phyloP scores from a whole-genome alignment of 2,888 invertebrate species.

The Tortrix viridana region DNA sequence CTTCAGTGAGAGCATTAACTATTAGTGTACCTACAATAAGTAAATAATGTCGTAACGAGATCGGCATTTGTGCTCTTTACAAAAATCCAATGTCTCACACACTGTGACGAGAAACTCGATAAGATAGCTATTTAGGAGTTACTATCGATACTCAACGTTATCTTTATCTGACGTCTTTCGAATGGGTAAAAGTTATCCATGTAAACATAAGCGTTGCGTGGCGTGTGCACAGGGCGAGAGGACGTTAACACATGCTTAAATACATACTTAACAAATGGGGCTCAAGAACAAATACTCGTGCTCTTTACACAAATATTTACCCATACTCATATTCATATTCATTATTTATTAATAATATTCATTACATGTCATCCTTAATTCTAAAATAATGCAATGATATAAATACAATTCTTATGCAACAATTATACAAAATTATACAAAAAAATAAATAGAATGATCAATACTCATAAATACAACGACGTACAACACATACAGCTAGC shows the following conservation, averaged over 20 bases:
- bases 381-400: no score
- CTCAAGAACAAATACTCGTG: no score
- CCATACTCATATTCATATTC: no score
- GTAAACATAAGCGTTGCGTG: background rate
- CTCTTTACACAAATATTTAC: no score
- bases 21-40: conserved; percentile 22
- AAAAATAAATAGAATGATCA: no score
- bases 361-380: no score
- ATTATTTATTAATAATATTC: no score
- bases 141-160: conserved; percentile 16
- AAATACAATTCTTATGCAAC: no score
- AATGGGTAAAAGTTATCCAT: conserved; percentile 1
- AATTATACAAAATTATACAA: no score
- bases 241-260: background rate
- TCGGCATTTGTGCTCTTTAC: background rate
- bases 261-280: no score
- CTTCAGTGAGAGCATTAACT: background rate
- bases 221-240: background rate
- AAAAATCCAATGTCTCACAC: conserved; percentile 5
- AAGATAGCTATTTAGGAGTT: conserved; percentile 11
- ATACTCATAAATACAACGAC: no score
- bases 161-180: conserved; percentile 5
- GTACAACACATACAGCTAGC: no score
- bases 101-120: conserved; percentile 19
- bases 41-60: conserved; percentile 20